phyloP scores from a whole-genome alignment of 2,113 vertebrate species.

The Stomatorhinus ivindoensis region DNA sequence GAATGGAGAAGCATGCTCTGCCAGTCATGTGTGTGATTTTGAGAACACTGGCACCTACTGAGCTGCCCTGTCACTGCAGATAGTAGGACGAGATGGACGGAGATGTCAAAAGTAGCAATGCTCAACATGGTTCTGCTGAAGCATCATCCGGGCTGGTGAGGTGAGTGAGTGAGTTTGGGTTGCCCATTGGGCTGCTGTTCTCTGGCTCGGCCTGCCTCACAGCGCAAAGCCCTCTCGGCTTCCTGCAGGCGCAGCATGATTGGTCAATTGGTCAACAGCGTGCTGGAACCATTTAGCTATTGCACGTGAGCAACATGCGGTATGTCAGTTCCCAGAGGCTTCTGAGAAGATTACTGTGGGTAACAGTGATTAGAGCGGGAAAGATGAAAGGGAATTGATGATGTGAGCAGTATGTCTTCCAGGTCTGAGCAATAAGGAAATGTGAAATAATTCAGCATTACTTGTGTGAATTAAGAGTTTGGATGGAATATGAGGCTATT shows the following conservation, averaged over 20 bases:
- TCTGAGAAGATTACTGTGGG: not conserved
- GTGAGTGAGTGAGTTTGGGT: not conserved
- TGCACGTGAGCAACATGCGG: not conserved
- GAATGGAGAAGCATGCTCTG: not conserved
- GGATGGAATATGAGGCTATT: not conserved
- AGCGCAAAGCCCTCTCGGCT: not conserved
- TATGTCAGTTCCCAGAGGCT: not conserved
- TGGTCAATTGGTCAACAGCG: not conserved
- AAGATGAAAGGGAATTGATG: slow-evolving; percentile 1
- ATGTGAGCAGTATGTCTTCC: not conserved
- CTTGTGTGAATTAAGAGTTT: not conserved
- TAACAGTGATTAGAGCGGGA: not conserved
- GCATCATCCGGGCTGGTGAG: not conserved
- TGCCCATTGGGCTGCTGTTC: not conserved
- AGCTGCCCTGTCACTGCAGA: not conserved
- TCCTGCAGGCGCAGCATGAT: not conserved
- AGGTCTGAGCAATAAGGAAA: not conserved
- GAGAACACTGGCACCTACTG: not conserved
- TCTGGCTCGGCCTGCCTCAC: not conserved
- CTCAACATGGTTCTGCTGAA: not conserved
- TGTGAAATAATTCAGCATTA: not conserved
- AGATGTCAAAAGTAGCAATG: not conserved
- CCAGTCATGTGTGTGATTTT: not conserved
- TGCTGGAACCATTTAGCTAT: not conserved
- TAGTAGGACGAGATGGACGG: not conserved